phyloP scores from a whole-genome alignment of 2,888 invertebrate species.

The Lysandra coridon region DNA sequence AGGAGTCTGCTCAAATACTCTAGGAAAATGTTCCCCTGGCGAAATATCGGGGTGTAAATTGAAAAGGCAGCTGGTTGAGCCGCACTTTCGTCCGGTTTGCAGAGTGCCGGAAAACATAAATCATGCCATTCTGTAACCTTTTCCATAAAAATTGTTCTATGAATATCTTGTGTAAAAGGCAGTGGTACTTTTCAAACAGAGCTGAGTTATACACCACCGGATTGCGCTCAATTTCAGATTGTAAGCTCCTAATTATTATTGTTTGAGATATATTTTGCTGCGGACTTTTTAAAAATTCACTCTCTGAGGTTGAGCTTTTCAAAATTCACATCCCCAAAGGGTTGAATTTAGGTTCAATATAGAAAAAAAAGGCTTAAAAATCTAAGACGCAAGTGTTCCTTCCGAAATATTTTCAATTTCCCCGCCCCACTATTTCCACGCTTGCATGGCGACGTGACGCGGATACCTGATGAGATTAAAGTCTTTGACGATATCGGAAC shows the following conservation, averaged over 20 bases:
- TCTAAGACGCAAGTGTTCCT: not conserved
- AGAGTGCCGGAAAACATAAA: slow-evolving; percentile 18
- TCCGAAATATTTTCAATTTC: slow-evolving; percentile 23
- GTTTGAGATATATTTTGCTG: too few relatives aligned
- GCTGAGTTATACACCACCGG: not conserved
- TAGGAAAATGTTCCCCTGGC: not conserved
- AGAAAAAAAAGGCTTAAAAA: not conserved
- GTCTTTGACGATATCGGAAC: slow-evolving; percentile 5
- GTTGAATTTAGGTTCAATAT: not conserved
- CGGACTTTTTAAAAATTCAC: too few relatives aligned
- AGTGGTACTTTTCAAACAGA: not conserved
- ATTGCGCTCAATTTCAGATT: not conserved
- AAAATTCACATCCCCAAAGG: not conserved
- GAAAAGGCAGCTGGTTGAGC: slow-evolving; percentile 3
- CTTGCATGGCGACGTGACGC: slow-evolving; percentile 12
- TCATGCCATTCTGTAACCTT: slow-evolving; percentile 16
- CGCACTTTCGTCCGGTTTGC: slow-evolving; percentile 9
- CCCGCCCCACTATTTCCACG: slow-evolving; percentile 24
- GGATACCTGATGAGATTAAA: slow-evolving; percentile 20
- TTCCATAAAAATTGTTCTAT: not conserved
- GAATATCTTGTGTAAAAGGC: not conserved
- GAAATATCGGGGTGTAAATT: slow-evolving; percentile 20
- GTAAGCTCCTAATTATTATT: not conserved
- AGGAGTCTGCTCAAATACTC: not conserved
- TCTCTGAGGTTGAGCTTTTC: too few relatives aligned